Percentiles rank a stretch among this genome's conserved stretches.
phyloP scores from a whole-genome alignment of 1,140 invertebrate species.

The Heliconius himera region DNA sequence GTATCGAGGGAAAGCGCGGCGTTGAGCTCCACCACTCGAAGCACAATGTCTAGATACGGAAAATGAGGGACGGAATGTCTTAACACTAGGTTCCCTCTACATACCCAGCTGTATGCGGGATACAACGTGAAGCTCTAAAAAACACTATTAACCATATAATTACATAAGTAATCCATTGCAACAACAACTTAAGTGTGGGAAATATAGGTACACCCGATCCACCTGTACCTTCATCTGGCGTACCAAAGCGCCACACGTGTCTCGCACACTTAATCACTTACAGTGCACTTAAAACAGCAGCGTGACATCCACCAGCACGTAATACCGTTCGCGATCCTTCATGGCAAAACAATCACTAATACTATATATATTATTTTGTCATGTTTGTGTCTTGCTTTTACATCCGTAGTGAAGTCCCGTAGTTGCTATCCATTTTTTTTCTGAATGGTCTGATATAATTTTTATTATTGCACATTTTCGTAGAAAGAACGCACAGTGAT shows the following conservation, averaged over 20 bases:
- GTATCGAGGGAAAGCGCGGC: no score
- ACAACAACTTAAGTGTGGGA: slow-evolving; percentile 54
- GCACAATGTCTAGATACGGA: no score
- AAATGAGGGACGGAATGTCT: no score
- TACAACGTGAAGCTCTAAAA: no score
- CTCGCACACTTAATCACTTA: slow-evolving; percentile 31
- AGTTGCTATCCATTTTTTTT: slow-evolving; percentile 22
- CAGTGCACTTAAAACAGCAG: slow-evolving; percentile 21
- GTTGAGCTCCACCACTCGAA: no score
- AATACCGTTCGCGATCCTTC: slow-evolving; percentile 28
- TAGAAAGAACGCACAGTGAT: no score
- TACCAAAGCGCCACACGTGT: slow-evolving; percentile 29
- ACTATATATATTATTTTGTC: slow-evolving; percentile 44
- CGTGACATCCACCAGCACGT: slow-evolving; percentile 26
- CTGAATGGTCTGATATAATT: no score
- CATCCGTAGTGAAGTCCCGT: slow-evolving; percentile 55
- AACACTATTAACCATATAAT: no score
- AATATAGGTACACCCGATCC: slow-evolving; percentile 48
- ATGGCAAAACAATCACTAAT: slow-evolving; percentile 39
- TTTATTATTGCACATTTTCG: no score
- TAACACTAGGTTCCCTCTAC: no score
- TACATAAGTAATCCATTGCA: neutral
- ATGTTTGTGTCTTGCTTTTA: slow-evolving; percentile 58
- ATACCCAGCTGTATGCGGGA: no score
- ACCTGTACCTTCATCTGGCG: slow-evolving; percentile 14